phyloP scores from a whole-genome alignment of 2,888 invertebrate species.

The Philereme transversata region DNA sequence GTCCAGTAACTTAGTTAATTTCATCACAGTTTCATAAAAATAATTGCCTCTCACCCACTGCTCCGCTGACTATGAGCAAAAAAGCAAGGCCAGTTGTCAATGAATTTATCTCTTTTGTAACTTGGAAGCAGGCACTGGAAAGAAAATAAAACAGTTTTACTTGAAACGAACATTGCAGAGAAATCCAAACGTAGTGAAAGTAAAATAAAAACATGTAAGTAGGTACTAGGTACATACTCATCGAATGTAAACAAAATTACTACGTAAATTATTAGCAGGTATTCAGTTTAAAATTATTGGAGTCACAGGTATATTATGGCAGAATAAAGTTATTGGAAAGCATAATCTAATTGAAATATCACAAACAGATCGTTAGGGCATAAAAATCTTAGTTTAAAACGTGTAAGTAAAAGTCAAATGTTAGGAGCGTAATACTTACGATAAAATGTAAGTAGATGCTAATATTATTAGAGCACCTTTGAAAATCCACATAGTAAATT shows the following conservation, averaged over 20 bases:
- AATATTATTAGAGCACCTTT: slow-evolving; percentile 70
- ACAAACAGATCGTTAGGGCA: too few relatives aligned
- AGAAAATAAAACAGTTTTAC: slow-evolving; percentile 31
- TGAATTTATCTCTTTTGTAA: slow-evolving; percentile 68
- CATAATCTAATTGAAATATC: too few relatives aligned
- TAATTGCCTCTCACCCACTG: slow-evolving; percentile 71
- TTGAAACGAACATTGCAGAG: slow-evolving; percentile 24
- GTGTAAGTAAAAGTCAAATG: neutral
- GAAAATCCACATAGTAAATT: slow-evolving; percentile 72
- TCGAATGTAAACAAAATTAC: too few relatives aligned
- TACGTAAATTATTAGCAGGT: too few relatives aligned
- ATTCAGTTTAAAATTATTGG: too few relatives aligned
- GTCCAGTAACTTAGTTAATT: slow-evolving; percentile 23
- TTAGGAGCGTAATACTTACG: slow-evolving; percentile 60
- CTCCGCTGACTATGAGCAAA: slow-evolving; percentile 74
- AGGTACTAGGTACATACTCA: too few relatives aligned
- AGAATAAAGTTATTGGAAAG: too few relatives aligned
- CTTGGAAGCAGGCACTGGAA: slow-evolving; percentile 75
- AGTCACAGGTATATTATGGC: too few relatives aligned
- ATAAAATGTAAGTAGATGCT: slow-evolving; percentile 67
- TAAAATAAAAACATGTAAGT: too few relatives aligned
- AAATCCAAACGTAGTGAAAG: too few relatives aligned
- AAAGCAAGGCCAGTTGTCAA: slow-evolving; percentile 75
- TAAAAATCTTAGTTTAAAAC: too few relatives aligned
- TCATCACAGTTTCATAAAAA: slow-evolving; percentile 43